phyloP scores from a whole-genome alignment of 2,113 vertebrate species.

The Miniopterus natalensis region DNA sequence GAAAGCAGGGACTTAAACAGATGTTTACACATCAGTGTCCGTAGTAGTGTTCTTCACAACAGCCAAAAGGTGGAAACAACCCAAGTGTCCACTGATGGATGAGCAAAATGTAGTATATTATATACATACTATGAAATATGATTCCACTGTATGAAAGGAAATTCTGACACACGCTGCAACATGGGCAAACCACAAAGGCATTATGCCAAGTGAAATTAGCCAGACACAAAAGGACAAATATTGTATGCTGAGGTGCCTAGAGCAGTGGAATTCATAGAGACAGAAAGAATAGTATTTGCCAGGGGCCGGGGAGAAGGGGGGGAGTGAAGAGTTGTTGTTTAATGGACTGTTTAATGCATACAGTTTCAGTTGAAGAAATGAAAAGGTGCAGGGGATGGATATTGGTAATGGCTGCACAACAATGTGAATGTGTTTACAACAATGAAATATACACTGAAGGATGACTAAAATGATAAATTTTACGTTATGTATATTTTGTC shows the following conservation, averaged over 20 bases:
- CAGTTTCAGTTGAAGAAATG: neutral
- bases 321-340: neutral
- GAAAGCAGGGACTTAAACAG: neutral
- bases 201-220: slow-evolving; percentile 15
- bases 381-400: neutral
- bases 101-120: neutral
- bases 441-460: neutral
- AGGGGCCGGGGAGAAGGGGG: rapidly evolving
- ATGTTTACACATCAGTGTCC: neutral
- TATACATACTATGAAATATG: neutral
- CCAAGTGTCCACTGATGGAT: neutral
- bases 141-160: neutral
- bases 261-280: neutral
- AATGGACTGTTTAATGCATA: neutral
- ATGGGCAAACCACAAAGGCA: neutral
- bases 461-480: slow-evolving; percentile 24
- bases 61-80: neutral
- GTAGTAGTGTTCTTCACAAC: neutral
- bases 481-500: neutral
- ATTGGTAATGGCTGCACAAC: neutral
- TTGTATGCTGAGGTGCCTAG: neutral
- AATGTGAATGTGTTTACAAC: neutral
- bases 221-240: slow-evolving; percentile 38
- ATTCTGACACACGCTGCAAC: neutral
- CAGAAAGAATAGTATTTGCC: neutral